Base-by-base conservation (phyloP, 2,888 invertebrate species). In the Dynastes tityus region DNA sequence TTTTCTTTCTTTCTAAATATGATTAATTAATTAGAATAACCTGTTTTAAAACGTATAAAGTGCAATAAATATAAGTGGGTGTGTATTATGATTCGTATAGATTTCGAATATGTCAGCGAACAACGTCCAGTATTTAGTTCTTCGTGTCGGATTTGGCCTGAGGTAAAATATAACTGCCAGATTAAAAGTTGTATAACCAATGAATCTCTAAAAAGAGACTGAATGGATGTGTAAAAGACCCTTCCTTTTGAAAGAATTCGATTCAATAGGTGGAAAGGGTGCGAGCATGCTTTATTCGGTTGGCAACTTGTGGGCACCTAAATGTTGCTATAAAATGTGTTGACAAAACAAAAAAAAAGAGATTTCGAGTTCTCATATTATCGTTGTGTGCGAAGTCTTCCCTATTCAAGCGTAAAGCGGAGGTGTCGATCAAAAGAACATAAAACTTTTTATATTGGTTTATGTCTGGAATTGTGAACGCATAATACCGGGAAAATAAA, bases 111-210 rank as follows among this genome's bases (percentile, higher is more conserved):
- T 2, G 45, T 45, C 55, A 13, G 13, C 55, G 22, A 55, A 27
- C 8, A 63, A 63, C 63, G 32, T 63, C 11, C 32, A 63, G 27
- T 11, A 13, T 63, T 32, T 27, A 63, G 27, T 55, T 78, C 75
- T 71, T 70, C 67, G 45, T 74, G 27, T 63, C 40, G 61, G 45
- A 74, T 74, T 61, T 74, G 79, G 81, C 81, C 81, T 82, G 82
- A 83, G 82, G 81, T 82, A 82, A 84, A 84, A 83, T 83, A 83
- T 82, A 84, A 83, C 83, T 83, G 84, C 83, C 84, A 83, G 84
- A 84, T 84, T 84, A 84, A 81, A 79, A 81, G 80, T 82, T 82
- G 82, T 82, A 80, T 80, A 81, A 80, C 81, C 81, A 80, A 79
- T 81, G 81, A 80, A 83, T 83, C 82, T 74, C 29, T 74, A 81